These are phyloP conservation scores for Aplodontia rufa DNA, from an alignment of 2,113 vertebrate genomes.

Conservation along the genomic window DNA sequence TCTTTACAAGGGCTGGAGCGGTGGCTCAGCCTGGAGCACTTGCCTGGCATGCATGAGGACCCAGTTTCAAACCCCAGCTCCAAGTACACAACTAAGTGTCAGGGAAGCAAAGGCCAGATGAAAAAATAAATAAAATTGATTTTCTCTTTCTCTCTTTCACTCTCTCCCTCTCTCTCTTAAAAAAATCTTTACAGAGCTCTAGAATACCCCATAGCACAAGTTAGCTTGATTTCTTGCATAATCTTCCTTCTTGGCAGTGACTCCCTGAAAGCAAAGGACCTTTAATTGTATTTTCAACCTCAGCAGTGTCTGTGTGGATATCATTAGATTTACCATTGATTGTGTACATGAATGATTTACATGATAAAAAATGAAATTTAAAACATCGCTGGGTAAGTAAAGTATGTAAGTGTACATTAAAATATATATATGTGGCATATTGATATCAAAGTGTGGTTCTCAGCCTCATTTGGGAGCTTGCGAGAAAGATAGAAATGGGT, in stretches of 20 bases:
- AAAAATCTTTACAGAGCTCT: neutral
- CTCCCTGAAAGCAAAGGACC: neutral
- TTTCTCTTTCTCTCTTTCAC: too few species aligned
- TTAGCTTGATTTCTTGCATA: neutral
- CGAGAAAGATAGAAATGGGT: neutral
- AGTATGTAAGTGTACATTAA: neutral
- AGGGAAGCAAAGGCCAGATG: too few species aligned
- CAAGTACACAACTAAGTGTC: too few species aligned
- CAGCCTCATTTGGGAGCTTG: neutral
- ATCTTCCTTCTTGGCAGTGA: neutral
- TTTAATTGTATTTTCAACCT: neutral
- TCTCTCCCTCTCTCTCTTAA: too few species aligned
- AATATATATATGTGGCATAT: neutral
- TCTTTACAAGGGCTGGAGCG: too few species aligned
- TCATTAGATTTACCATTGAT: neutral
- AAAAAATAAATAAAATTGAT: too few species aligned
- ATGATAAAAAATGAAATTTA: neutral
- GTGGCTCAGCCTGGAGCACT: too few species aligned
- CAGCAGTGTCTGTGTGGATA: neutral
- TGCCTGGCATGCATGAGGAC: too few species aligned
- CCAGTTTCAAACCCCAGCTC: too few species aligned
- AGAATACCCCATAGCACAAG: neutral
- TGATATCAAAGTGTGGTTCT: neutral
- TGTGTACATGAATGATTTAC: neutral
- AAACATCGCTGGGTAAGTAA: neutral